Conservation (phyloP, 2,113 vertebrate genomes). For the Garra rufa region DNA sequence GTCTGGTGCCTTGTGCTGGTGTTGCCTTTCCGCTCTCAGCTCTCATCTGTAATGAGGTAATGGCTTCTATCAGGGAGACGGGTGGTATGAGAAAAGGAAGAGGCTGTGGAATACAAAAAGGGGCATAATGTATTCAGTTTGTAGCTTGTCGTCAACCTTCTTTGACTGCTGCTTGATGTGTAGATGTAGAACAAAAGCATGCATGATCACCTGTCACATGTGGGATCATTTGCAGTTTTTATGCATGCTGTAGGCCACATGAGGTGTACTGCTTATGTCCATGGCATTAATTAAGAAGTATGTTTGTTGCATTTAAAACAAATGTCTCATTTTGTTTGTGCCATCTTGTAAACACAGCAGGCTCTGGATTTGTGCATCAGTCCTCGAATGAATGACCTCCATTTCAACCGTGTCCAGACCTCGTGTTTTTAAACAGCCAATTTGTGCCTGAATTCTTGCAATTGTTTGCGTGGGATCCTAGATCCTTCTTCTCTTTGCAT, state of each 20-base stretch:
- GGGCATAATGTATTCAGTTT: constrained; percentile 60
- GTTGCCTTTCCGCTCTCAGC: constrained; percentile 34
- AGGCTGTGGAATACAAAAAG: constrained; percentile 36
- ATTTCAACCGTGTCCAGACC: constrained; percentile 26
- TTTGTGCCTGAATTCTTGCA: neutral
- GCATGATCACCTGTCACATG: neutral
- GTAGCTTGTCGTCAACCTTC: constrained; percentile 47
- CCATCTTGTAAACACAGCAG: neutral
- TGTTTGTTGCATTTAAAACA: neutral
- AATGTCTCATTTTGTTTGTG: neutral
- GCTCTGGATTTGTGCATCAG: neutral
- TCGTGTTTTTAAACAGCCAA: constrained; percentile 17
- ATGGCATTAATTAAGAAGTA: neutral
- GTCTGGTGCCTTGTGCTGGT: constrained; percentile 45
- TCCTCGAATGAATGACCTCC: constrained; percentile 21
- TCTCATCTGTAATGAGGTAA: constrained; percentile 47
- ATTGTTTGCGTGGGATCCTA: neutral
- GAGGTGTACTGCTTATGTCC: neutral
- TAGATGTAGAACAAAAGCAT: constrained; percentile 34
- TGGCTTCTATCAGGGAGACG: constrained; percentile 43
- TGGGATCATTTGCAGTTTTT: neutral
- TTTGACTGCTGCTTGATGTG: constrained; percentile 60
- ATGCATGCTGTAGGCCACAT: neutral
- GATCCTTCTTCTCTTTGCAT: neutral
- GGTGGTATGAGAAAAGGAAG: constrained; percentile 43